Base-by-base conservation (phyloP, 2,888 invertebrate species). In the Aphidius colemani region DNA sequence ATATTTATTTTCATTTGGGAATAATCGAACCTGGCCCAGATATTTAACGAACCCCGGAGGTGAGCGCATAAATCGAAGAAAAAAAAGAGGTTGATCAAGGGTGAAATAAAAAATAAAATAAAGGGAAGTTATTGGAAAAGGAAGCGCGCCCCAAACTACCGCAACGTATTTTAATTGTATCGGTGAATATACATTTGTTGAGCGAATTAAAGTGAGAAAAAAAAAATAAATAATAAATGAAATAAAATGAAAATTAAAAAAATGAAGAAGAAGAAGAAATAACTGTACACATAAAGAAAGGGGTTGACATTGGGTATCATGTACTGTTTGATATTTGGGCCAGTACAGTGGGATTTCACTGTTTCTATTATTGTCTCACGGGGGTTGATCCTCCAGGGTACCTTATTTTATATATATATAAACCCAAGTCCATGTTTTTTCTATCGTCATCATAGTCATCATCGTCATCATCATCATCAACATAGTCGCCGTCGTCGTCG, bases 291-390 rank as follows among this genome's bases (percentile, higher is more conserved):
- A 18, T 2, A 18, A 58, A 30, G 49, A 66, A n/a, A 53, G 55
- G 55, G 61, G 49, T 6, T 50, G 18, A 59, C 53, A 48, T 69
- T 66, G 30, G 72, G 74, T 76, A 75, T 78, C 74, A 72, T 74
- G 75, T 74, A 74, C 72, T 76, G 73, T 49, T 69, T 65, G 72
- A 74, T 74, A 76, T 78, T 75, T 74, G 72, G 75, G 70, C 68
- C 75, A 69, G 64, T 70, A 56, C 68, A 62, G 66, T 71, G 74
- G 73, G 72, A 66, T 71, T 69, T 70, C 70, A 79, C 78, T 80
- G 80, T 80, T 80, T 80, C 80, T 80, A 80, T 80, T 80, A 80
- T 80, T 80, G 79, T 78, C 79, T 80, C 79, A 73, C 72, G 74
- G 73, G 75, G 78, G 74, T 67, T 69, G 69, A 66, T 66, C 68